Evolutionary conservation across 2,797 vertebrate genomes (phyloP).

Genomic region (Liasis olivaceus): DNA sequence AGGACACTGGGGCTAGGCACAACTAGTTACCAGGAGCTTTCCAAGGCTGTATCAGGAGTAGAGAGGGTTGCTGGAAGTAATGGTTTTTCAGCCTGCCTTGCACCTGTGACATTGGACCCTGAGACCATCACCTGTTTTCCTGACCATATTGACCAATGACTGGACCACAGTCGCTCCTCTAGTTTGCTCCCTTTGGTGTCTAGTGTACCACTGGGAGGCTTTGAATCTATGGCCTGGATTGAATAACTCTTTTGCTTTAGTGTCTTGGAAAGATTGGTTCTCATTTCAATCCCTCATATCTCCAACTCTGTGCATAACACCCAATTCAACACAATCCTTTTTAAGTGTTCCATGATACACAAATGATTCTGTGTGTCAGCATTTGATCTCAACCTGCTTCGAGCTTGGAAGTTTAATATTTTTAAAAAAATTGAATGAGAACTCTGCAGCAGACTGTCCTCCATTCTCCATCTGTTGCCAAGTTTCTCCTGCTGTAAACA

Average conservation of each 20-base stretch:
- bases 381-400: background rate
- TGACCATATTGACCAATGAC: background rate
- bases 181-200: background rate
- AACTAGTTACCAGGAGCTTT: background rate
- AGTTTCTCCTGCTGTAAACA: conserved; percentile 33
- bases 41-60: background rate
- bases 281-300: background rate
- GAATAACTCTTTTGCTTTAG: background rate
- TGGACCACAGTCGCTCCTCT: background rate
- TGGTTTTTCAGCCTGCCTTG: background rate
- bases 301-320: background rate
- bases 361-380: background rate
- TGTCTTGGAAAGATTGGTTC: background rate
- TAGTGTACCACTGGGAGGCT: background rate
- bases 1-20: background rate
- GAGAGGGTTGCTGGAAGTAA: background rate
- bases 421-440: conserved; percentile 35
- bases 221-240: background rate
- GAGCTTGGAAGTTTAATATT: background rate
- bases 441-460: background rate
- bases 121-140: background rate
- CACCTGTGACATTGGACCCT: background rate
- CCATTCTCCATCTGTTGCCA: conserved; percentile 18
- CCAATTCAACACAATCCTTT: background rate
- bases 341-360: background rate